Evolutionary conservation across 2,797 vertebrate genomes (phyloP).

Genomic region (Ficedula albicollis): DNA sequence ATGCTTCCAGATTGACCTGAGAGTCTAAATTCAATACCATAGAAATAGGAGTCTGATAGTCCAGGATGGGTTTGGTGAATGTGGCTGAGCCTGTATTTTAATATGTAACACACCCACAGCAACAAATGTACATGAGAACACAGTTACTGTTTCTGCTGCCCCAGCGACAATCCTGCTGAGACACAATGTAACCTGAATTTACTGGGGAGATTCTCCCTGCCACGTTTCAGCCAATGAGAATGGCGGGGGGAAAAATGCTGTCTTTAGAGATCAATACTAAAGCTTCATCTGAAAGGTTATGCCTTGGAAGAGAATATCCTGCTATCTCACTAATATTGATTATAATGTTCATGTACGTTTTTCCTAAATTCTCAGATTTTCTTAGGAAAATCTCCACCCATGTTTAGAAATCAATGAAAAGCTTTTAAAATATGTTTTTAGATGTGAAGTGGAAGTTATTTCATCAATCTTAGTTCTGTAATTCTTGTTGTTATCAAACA

Average conservation of each 20-base stretch:
- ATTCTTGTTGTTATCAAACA: not conserved
- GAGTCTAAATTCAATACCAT: not conserved
- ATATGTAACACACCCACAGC: not conserved
- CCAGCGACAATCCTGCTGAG: not conserved
- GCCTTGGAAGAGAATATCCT: not conserved
- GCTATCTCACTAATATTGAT: not conserved
- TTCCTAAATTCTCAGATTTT: not conserved
- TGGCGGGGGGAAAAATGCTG: not conserved
- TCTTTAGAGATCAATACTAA: conserved; percentile 1
- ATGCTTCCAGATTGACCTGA: conserved; percentile 44
- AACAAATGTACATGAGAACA: not conserved
- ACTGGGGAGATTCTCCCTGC: not conserved
- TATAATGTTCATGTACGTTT: not conserved
- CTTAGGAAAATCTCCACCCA: not conserved
- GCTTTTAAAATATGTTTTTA: not conserved
- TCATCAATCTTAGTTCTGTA: not conserved
- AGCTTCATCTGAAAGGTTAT: not conserved
- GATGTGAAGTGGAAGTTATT: not conserved
- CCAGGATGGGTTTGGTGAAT: not conserved
- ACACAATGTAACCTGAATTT: not conserved
- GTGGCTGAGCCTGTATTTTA: not conserved
- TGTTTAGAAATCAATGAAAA: not conserved
- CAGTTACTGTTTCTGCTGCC: not conserved
- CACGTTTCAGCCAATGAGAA: not conserved
- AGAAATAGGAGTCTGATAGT: not conserved